A percentile compares a stretch with the other conserved stretches of the same genome.
These are phyloP conservation scores for Patiria miniata DNA, from an alignment of 35 echinoderm and acorn worm genomes.

Conservation along the genomic window DNA sequence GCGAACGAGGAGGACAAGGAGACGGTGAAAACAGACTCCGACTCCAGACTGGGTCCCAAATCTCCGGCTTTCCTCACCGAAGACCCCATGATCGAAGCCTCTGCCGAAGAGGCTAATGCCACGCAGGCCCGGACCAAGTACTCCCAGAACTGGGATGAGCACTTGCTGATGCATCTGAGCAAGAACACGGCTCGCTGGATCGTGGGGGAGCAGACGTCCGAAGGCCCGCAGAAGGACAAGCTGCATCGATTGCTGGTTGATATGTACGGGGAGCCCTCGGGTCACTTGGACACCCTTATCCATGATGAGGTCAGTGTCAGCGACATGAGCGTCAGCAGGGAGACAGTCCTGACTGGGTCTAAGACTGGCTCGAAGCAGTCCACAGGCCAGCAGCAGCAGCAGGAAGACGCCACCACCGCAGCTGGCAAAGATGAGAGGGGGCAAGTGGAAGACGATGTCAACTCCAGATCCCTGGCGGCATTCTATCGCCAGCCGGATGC, in stretches of 20 bases:
- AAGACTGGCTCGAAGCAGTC: constrained; percentile 1
- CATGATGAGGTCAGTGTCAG: constrained; percentile 82
- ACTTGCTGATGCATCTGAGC: constrained; percentile 72
- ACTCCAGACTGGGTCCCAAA: not conserved
- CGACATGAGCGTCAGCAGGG: constrained; percentile 32
- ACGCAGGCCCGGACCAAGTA: constrained; percentile 6
- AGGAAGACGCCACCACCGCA: not conserved
- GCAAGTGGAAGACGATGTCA: constrained; percentile 26
- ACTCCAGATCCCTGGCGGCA: constrained; percentile 61
- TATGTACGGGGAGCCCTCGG: constrained; percentile 55
- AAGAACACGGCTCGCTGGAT: constrained; percentile 97
- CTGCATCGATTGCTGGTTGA: constrained; percentile 72
- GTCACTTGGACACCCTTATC: constrained; percentile 74
- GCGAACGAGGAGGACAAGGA: constrained; percentile 47
- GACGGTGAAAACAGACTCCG: not conserved
- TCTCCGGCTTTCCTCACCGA: constrained; percentile 60
- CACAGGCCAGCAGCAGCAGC: not conserved
- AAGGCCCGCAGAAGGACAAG: constrained; percentile 77
- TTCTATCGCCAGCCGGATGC: constrained; percentile 82
- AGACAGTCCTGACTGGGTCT: not conserved
- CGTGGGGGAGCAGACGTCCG: constrained; percentile 59
- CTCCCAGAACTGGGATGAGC: constrained; percentile 72
- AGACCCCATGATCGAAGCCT: not conserved
- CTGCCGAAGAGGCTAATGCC: constrained; percentile 26
- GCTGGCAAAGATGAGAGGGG: constrained; percentile 7